Base-by-base conservation (phyloP, 2,797 vertebrate species). In the Otolemur crassicaudatus region DNA sequence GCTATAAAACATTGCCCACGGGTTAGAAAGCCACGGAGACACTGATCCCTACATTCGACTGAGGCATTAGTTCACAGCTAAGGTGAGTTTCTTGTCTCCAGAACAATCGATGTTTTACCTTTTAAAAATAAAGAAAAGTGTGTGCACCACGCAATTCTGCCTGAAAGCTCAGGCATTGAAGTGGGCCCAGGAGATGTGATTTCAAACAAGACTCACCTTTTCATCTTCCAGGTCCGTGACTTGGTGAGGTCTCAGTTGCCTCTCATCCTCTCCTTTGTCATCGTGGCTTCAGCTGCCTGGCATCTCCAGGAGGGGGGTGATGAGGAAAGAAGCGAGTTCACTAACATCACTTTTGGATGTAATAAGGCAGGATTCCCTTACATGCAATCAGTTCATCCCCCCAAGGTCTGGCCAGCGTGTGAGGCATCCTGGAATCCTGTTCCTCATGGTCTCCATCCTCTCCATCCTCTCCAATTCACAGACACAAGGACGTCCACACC, bases 131-230 rank as follows among this genome's bases (percentile, higher is more conserved):
- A 94, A 97, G 93, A 83, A 75, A 94, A 89, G 73, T 40, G 25
- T 94, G 82, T 88, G 77, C 13, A 16, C 80, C 73, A 92, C 73
- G 90, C 79, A 73, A 70, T 94, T 95, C 93, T 93, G 43, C 79
- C 89, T 72, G 69, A 94, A 96, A 94, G 63, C 69, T 73, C 29
- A n/a, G 53, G 87, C 81, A 88, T 17, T 92, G 81, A 97, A 92
- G 93, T 84, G 40, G 84, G 4, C 92, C 94, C 79, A 69, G 94
- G 75, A 97, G 94, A 92, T 43, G 49, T 63, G 82, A 92, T 97
- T 96, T 92, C 93, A 95, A 96, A 96, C 63, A 88, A 94, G 72
- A 73, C 70, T 96, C 73, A 87, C 90, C 94, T 92, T 94, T 96
- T 92, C 95, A 87, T 96, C 92, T 94, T 86, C 81, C 53, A 84